Base-by-base conservation (phyloP, 2,113 vertebrate species). In the Lagenorhynchus albirostris region DNA sequence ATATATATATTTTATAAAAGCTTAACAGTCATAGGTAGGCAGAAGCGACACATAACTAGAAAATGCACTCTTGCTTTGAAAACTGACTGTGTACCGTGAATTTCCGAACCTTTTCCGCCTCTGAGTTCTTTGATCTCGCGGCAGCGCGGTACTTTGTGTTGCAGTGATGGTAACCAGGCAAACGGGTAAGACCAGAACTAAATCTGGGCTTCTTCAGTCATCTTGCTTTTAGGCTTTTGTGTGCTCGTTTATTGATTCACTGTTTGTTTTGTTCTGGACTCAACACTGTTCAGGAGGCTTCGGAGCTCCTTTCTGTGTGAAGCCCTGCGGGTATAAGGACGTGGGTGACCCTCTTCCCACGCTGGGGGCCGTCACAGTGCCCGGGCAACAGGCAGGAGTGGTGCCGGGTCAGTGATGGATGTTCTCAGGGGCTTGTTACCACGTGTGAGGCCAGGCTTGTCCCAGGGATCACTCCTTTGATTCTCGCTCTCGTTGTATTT, bases 1-100 rank as follows among this genome's bases (percentile, higher is more conserved):
- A 50, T 50, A 50, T 14, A 50, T 50, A 50, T 50, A 4, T 15
- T 50, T 60, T 41, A 74, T 65, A 12, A 58, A 41, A n/a, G 6
- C 23, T 33, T n/a, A 20, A 20, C 6, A 47, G 38, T 68, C 8
- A 18, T 29, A 4, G n/a, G 10, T n/a, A 44, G 63, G 76, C 38
- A 74, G 67, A 86, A 89, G 2, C 60, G 25, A 73, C 23, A 21
- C 21, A 58, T 9, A 62, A n/a, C 41, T 7, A 17, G 60, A 20
- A 25, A 29, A 67, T 79, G 53, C 18, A 29, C 36, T 71, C 92
- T 94, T 60, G 53, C 63, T 95, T 92, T n/a, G 44, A 73, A 68
- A 90, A 84, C 33, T 5, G 55, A 50, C 65, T 73, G 17, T 92
- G 92, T 63, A 4, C 23, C 68, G 0, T 26, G 29, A 84, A 9